phyloP scores from a whole-genome alignment of 2,888 invertebrate genomes.

The Iselma pallidipennis region DNA sequence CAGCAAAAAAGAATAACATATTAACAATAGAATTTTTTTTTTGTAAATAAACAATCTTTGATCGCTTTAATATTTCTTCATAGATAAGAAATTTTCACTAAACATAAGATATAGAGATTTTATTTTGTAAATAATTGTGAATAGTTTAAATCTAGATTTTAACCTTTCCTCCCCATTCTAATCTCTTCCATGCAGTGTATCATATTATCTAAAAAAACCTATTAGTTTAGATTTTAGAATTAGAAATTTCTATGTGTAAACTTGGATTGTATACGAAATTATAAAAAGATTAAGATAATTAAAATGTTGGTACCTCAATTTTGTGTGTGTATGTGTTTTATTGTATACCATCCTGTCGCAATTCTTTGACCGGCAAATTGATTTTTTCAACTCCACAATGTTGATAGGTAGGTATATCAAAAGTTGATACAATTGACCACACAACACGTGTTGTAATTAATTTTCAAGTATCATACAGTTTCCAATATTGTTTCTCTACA shows the following conservation, averaged over 20 bases:
- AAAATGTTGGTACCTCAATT: constrained; percentile 12
- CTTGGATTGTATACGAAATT: constrained; percentile 23
- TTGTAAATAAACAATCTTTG: not conserved
- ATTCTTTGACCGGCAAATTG: too few species aligned
- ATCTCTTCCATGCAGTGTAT: constrained; percentile 13
- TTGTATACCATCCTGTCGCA: not conserved
- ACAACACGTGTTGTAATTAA: constrained; percentile 36
- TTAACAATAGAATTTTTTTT: constrained; percentile 1
- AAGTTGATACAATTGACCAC: not conserved
- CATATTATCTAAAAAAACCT: constrained; percentile 1
- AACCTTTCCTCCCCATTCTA: too few species aligned
- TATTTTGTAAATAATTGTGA: constrained; percentile 23
- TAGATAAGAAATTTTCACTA: too few species aligned
- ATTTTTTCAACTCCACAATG: too few species aligned
- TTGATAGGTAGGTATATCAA: too few species aligned
- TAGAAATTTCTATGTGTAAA: constrained; percentile 11
- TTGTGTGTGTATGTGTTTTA: not conserved
- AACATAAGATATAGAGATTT: not conserved
- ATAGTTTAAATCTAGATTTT: constrained; percentile 13
- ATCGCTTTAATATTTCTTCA: not conserved
- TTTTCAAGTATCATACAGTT: constrained; percentile 25
- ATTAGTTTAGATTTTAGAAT: constrained; percentile 8
- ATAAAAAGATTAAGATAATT: constrained; percentile 17
- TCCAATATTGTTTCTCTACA: constrained; percentile 25
- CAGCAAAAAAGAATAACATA: not conserved